Evolutionary conservation across 53 echinoderm and acorn worm species (phyloP), one percentile per base, ranked within the genome.

Genomic region (Paracentrotus lividus): DNA sequence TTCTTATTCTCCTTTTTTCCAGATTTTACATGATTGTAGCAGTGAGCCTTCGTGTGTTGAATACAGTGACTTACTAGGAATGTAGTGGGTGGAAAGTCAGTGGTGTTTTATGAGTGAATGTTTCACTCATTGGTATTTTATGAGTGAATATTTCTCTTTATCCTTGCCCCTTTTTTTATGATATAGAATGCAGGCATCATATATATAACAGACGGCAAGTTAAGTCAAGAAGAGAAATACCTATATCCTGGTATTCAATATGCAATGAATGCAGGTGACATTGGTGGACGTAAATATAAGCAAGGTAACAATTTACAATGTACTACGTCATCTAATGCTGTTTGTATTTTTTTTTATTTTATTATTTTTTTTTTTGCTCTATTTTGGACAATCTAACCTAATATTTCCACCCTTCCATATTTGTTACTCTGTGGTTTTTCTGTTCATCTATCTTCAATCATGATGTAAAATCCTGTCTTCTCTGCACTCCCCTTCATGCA

Each of bases 171-270:
- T 29, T 36, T 57, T n/a, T n/a, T n/a, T n/a, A n/a, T n/a, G n/a
- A n/a, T n/a, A 21, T 54, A 87, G 87, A 87, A 87, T 57, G 87
- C 87, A 4, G 87, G 87, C 57, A 55, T 87, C 4, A 38, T 87
- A 33, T 87, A 87, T 21, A 87, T 87, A 34, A n/a, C 87, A 0
- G 87, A 87, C 56, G 87, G 57, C 15, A 87, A 87, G 8, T 36
- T 57, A 21, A 34, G 53, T 34, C 44, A 26, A 38, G 57, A 52
- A 45, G 81, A 47, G 26, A 2, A 45, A 18, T 0, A 3, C 21
- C n/a, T n/a, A n/a, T n/a, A n/a, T n/a, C 57, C 18, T 10, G 3
- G 0, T 57, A 18, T 57, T 18, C 21, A 57, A 20, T 20, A 20
- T 57, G 0, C 2, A 57, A 18, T 0, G 20, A 57, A 57, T 57